phyloP scores from a whole-genome alignment of 2,113 vertebrate genomes.

The Catharus minimus region DNA sequence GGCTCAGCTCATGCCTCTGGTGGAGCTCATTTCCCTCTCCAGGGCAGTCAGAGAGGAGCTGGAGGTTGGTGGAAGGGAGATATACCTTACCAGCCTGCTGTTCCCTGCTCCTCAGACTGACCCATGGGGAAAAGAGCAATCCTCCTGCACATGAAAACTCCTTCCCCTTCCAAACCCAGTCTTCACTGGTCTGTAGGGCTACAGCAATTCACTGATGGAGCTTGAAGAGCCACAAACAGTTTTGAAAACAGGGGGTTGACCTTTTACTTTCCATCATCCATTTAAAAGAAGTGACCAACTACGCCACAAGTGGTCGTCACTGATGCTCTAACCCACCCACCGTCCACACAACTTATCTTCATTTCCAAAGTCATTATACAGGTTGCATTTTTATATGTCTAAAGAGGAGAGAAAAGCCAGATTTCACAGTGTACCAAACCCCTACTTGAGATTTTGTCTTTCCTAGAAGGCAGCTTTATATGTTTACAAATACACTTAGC shows the following conservation, averaged over 20 bases:
- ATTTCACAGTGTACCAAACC: background rate
- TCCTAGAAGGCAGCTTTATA: background rate
- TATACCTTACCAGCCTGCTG: background rate
- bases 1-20: background rate
- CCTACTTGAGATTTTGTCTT: background rate
- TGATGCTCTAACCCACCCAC: background rate
- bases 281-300: background rate
- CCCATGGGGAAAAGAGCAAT: accelerated
- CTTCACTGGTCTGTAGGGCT: background rate
- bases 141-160: background rate
- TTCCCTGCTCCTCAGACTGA: background rate
- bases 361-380: background rate
- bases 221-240: background rate
- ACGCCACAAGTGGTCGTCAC: background rate
- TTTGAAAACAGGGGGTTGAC: background rate
- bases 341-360: background rate
- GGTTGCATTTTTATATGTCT: background rate
- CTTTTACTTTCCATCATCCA: background rate
- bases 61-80: background rate
- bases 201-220: background rate
- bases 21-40: background rate
- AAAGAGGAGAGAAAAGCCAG: background rate
- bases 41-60: background rate
- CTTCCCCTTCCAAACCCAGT: background rate
- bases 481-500: background rate